Conservation (phyloP, 1,140 invertebrate species). For the Eumeta japonica region DNA sequence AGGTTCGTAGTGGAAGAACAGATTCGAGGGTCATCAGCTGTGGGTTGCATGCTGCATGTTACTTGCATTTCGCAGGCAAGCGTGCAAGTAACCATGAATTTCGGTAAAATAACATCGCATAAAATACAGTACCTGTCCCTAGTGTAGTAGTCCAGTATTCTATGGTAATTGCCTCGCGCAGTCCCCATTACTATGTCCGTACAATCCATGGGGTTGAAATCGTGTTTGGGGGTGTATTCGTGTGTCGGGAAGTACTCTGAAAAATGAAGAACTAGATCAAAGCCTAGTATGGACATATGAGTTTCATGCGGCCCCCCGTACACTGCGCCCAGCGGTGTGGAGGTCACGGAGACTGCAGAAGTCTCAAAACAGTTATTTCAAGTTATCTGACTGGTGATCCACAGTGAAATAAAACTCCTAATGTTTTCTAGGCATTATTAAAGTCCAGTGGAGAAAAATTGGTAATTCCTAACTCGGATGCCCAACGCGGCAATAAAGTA, state of each 20-base stretch:
- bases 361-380: too few species aligned
- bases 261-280: constrained; percentile 8
- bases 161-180: constrained; percentile 73
- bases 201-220: constrained; percentile 93
- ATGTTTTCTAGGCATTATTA: neutral
- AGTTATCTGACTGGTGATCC: neutral
- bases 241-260: constrained; percentile 56
- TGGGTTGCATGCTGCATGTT: too few species aligned
- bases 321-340: neutral
- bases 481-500: too few species aligned
- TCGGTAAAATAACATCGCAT: too few species aligned
- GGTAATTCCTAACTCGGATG: too few species aligned
- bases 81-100: too few species aligned
- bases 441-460: too few species aligned
- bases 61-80: too few species aligned
- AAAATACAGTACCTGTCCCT: constrained; percentile 80
- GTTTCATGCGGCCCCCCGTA: neutral
- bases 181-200: constrained; percentile 90
- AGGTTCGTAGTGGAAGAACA: too few species aligned
- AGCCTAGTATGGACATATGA: neutral
- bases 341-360: too few species aligned
- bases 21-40: too few species aligned
- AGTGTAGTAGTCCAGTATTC: constrained; percentile 90
- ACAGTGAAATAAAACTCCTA: neutral
- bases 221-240: constrained; percentile 74